These are phyloP conservation scores for Macrostomum lignano DNA, from an alignment of 1,140 invertebrate species.

Conservation along the genomic window DNA sequence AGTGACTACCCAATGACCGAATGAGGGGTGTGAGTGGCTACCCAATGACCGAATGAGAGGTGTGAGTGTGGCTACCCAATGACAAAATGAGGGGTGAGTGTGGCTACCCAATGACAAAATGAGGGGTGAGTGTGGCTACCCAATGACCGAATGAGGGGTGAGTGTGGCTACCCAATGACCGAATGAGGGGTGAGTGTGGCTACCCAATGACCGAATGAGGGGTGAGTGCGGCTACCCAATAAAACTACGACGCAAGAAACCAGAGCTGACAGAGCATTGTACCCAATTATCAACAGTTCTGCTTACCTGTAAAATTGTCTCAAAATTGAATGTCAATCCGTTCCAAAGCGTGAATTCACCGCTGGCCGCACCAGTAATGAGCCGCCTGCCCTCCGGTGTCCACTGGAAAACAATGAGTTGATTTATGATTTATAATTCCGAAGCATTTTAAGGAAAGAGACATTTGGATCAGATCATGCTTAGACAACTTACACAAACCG, in stretches of 20 bases:
- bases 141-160: neutral
- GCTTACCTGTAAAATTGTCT: constrained; percentile 82
- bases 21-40: no score
- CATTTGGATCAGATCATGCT: neutral
- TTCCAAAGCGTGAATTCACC: constrained; percentile 99
- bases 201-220: neutral
- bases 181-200: neutral
- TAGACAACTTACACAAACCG: constrained; percentile 40
- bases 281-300: neutral
- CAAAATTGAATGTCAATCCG: constrained; percentile 97
- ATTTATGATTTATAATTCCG: neutral
- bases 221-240: neutral
- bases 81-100: no score
- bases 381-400: constrained; percentile 83
- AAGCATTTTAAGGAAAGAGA: neutral
- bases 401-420: constrained; percentile 32
- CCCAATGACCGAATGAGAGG: no score
- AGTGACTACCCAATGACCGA: no score
- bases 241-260: neutral
- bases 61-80: no score
- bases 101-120: neutral
- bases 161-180: neutral
- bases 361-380: constrained; percentile 89
- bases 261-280: neutral
- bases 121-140: neutral